These are phyloP conservation scores for Euclidia mi DNA, from an alignment of 2,888 invertebrate species.

Conservation along the genomic window DNA sequence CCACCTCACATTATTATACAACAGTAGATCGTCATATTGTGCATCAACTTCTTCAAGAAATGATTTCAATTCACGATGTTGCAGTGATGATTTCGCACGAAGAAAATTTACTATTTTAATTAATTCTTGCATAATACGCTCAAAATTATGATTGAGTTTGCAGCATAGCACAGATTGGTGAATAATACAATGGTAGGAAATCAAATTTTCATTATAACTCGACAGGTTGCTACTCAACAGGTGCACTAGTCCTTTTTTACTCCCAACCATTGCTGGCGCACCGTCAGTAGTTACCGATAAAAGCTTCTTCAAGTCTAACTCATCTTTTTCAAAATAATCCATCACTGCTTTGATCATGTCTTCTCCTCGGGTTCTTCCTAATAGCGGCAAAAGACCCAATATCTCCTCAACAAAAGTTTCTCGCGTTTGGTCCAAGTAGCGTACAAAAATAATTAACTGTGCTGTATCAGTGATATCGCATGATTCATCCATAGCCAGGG, in stretches of 20 bases:
- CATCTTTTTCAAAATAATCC: conserved; percentile 29
- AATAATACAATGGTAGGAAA: conserved; percentile 34
- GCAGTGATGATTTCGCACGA: conserved; percentile 19
- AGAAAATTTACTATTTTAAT: conserved; percentile 12
- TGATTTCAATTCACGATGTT: conserved; percentile 16
- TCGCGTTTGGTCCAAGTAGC: conserved; percentile 33
- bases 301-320: conserved; percentile 25
- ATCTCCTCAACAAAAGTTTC: conserved; percentile 40
- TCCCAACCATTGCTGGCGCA: conserved; percentile 20
- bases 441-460: conserved; percentile 40
- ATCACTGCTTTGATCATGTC: conserved; percentile 25
- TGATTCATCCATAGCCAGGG: conserved; percentile 46
- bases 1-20: conserved; percentile 28
- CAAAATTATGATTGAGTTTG: conserved; percentile 28
- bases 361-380: conserved; percentile 33
- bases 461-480: conserved; percentile 39
- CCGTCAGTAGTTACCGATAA: conserved; percentile 31
- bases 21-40: conserved; percentile 26
- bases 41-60: conserved; percentile 11
- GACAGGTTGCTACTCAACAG: conserved; percentile 25
- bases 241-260: conserved; percentile 27
- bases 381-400: conserved; percentile 28
- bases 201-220: conserved; percentile 27
- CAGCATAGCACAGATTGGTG: conserved; percentile 31
- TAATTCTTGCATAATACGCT: conserved; percentile 31